Percentiles rank a stretch among this genome's conserved stretches.
These are phyloP conservation scores for Physella acuta DNA, from an alignment of 1,140 invertebrate genomes.

Conservation along the genomic window DNA sequence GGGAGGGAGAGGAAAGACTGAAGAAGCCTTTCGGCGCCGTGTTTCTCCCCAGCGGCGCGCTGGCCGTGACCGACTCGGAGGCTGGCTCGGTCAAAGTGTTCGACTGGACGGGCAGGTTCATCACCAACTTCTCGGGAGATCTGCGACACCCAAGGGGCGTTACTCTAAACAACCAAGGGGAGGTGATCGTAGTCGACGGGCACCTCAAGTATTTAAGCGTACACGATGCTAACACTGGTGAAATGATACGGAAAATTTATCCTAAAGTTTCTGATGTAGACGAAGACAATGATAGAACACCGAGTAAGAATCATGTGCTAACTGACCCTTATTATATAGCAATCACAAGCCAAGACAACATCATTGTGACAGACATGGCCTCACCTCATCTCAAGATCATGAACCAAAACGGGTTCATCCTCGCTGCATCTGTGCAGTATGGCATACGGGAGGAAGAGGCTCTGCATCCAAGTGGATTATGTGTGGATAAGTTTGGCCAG, in stretches of 20 bases:
- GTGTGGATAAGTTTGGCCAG: slow-evolving; percentile 49
- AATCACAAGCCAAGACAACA: slow-evolving; percentile 37
- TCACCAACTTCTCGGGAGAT: slow-evolving; percentile 39
- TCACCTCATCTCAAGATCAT: slow-evolving; percentile 54
- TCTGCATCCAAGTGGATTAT: slow-evolving; percentile 53
- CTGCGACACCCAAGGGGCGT: slow-evolving; percentile 54
- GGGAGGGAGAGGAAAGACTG: slow-evolving; percentile 32
- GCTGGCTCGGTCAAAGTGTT: slow-evolving; percentile 51
- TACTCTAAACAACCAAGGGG: slow-evolving; percentile 38
- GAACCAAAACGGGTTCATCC: slow-evolving; percentile 33
- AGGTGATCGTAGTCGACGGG: slow-evolving; percentile 53
- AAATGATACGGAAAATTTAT: slow-evolving; percentile 37
- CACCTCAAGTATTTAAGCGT: slow-evolving; percentile 39
- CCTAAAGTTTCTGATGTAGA: neutral
- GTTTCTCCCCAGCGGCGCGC: slow-evolving; percentile 45
- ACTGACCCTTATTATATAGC: neutral
- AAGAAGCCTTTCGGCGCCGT: slow-evolving; percentile 49
- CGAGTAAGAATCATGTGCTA: neutral
- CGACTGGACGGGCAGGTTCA: slow-evolving; percentile 36
- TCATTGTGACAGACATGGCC: slow-evolving; percentile 51
- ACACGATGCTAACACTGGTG: slow-evolving; percentile 42
- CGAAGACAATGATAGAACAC: neutral
- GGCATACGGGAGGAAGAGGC: slow-evolving; percentile 45
- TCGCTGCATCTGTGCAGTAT: slow-evolving; percentile 45
- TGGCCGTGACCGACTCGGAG: slow-evolving; percentile 52